phyloP scores from a whole-genome alignment of 2,113 vertebrate genomes.

The Brienomyrus brachyistius region DNA sequence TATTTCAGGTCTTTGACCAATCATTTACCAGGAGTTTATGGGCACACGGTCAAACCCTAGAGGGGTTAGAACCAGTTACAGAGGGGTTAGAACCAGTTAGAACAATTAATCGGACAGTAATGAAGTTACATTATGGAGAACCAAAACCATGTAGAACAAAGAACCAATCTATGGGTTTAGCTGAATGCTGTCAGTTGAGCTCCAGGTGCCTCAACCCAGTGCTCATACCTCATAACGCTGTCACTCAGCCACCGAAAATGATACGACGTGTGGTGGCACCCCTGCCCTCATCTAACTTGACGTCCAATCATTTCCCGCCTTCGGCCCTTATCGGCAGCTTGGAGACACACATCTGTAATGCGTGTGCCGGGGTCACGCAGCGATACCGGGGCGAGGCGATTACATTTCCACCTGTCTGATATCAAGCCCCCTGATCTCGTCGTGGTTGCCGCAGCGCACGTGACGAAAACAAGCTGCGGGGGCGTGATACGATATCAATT shows the following conservation, averaged over 20 bases:
- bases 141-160: neutral
- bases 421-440: neutral
- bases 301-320: neutral
- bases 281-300: neutral
- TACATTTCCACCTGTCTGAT: slow-evolving; percentile 5
- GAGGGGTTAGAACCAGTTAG: neutral
- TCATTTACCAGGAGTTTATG: neutral
- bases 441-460: too few relatives aligned
- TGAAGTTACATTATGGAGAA: neutral
- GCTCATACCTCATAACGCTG: neutral
- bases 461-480: neutral
- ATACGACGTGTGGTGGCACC: neutral
- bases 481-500: slow-evolving; percentile 1
- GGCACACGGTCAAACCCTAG: neutral
- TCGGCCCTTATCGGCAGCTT: neutral
- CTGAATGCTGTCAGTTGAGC: neutral
- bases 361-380: neutral
- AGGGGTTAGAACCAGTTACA: neutral
- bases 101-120: neutral
- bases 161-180: neutral
- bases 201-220: neutral
- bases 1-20: neutral
- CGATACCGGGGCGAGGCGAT: neutral
- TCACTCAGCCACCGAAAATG: neutral
- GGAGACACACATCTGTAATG: neutral